Base-by-base conservation (phyloP, 2,797 vertebrate species). In the Notoglanidium macrostoma region DNA sequence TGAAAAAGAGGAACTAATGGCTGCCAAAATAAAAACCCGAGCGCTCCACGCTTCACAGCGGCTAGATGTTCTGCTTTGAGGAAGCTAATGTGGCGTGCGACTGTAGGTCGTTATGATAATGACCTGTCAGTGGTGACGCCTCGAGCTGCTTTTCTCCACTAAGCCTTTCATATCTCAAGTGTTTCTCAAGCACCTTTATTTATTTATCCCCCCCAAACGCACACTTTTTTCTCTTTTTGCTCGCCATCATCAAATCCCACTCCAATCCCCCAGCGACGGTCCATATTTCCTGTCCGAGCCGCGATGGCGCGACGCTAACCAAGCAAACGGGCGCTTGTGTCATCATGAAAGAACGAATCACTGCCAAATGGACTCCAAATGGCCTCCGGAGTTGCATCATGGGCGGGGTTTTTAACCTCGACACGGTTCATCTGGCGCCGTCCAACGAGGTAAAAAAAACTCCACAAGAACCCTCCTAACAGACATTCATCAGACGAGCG, bases 41-140 rank as follows among this genome's bases (percentile, higher is more conserved):
- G 78, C 40, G 74, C 32, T 49, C n/a, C 83, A 76, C 6, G 59
- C 70, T 84, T 83, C 88, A 86, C 74, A 74, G 59, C 57, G 29
- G 49, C 63, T 76, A 67, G 61, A 84, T 87, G 86, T 86, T 85
- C 51, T 35, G 81, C 90, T 89, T 85, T 84, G 11, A 70, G 87
- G 88, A 59, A 17, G 83, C 84, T 88, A 87, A 89, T 91, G 86
- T 88, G 87, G 54, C 87, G 68, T 74, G 84, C 72, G 46, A 68
- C 84, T 74, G 83, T 78, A 85, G 72, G 81, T 87, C 84, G 65
- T 91, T 90, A 91, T 87, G 80, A 83, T 86, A 89, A 91, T 77
- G 83, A 67, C 73, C 84, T 85, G 87, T 85, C 88, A 86, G 70
- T 77, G 29, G 65, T 70, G 83, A 84, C 70, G 57, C 68, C 26